Base-by-base conservation (phyloP, 2,797 vertebrate genomes). In the Coreius guichenoti region DNA sequence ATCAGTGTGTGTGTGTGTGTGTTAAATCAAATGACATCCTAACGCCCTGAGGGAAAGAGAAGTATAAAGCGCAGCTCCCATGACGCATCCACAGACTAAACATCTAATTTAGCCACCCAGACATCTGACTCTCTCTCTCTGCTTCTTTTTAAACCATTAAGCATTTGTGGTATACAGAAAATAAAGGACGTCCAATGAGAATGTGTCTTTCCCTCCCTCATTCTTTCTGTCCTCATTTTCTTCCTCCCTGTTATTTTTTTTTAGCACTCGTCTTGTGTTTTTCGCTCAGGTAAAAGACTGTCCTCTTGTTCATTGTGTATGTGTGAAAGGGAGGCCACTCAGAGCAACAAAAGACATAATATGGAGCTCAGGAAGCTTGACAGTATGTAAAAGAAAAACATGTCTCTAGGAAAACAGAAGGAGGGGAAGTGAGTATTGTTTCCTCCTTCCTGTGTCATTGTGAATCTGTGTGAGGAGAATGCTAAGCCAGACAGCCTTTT, bases 301-400 rank as follows among this genome's bases (percentile, higher is more conserved):
- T 93, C 91, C 90, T 91, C 73, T 91, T 85, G 45, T 91, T 92
- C 92, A 93, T 94, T 95, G 93, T 95, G 86, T 76, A 78, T 82
- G 17, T 93, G 89, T 88, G 86, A 91, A 89, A 87, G 80, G 88
- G 83, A 92, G 92, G 91, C 92, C 90, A 91, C 92, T 92, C 93
- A 90, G 45, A 87, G 91, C 93, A 91, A 95, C 93, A 95, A 96
- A 95, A 92, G 92, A 86, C 87, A 91, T 89, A 91, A 92, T 93
- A 94, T 93, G 92, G 93, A 93, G 93, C 94, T 93, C 94, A 95
- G 95, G 95, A 95, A 95, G 94, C 94, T 92, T 94, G 92, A 92
- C 89, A 93, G 93, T 91, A 92, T 89, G 90, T 87, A 86, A 92
- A 92, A 93, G 90, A 93, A 92, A 92, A 91, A 90, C 86, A 93